Base-by-base conservation (phyloP, 2,113 vertebrate species). In the Brachyhypopomus occidentalis region DNA sequence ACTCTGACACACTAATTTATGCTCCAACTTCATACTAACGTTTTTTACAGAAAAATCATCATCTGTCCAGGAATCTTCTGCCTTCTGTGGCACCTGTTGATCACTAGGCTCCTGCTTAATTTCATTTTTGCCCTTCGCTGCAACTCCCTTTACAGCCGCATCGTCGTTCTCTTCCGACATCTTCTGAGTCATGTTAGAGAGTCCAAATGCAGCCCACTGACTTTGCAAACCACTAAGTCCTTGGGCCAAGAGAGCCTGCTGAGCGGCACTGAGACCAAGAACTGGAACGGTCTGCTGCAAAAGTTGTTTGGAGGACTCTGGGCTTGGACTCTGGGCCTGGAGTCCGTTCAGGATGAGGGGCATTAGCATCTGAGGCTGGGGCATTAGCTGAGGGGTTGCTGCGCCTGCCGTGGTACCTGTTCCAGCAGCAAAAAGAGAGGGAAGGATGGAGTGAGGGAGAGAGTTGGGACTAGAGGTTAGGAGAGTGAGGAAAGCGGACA, bases 401-500 rank as follows among this genome's bases (percentile, higher is more conserved):
- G 90, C 72, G 48, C 89, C 87, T 27, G 92, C 45, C 64, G 89
- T 74, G 58, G 88, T n/a, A 66, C 82, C 85, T 55, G 89, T 69
- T 76, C 90, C 86, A 2, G 90, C 82, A 23, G 92, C 84, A 38
- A 92, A 92, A 8, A 94, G 83, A 36, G 92, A 93, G 20, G 92
- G 92, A 34, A 92, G 86, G 34, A 93, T 86, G 48, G 94, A 89
- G 83, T 94, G 91, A 0, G 91, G 87, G 52, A 92, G 83, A 30
- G 91, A 86, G 80, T 84, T 91, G 23, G 92, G 91, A 79, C 87
- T 90, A 22, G 93, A 93, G 20, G 93, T 94, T 75, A 94, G 90
- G 25, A 94, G 93, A 87, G 94, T 93, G 67, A 94, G 92, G 80
- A 94, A 94, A 84, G 93, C 93, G 5, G 93, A 94, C 72, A 93